These are phyloP conservation scores for Papilio gigon DNA, from an alignment of 2,888 invertebrate species.

Conservation along the genomic window DNA sequence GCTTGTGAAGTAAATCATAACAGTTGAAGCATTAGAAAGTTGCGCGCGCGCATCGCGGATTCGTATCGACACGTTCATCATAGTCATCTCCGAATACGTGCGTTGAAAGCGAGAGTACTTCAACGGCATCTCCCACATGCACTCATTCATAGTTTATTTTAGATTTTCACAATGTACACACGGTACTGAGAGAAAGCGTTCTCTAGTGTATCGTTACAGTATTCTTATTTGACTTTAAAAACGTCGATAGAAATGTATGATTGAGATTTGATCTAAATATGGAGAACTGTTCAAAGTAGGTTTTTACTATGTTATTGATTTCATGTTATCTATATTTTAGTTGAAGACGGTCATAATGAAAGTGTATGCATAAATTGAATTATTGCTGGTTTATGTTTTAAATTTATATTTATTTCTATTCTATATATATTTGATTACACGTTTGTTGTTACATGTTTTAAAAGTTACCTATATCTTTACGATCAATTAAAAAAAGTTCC, in stretches of 20 bases:
- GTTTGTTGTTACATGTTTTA: too few relatives aligned
- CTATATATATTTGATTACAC: too few relatives aligned
- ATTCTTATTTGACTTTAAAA: neutral
- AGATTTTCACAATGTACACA: conserved; percentile 47
- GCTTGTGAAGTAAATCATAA: conserved; percentile 21
- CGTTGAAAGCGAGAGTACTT: conserved; percentile 50
- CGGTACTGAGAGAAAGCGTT: conserved; percentile 27
- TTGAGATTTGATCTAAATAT: too few relatives aligned
- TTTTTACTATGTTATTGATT: too few relatives aligned
- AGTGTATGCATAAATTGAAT: too few relatives aligned
- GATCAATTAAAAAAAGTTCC: too few relatives aligned
- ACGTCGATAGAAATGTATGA: neutral
- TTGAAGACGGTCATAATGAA: too few relatives aligned
- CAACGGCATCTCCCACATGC: conserved; percentile 54
- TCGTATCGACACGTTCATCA: conserved; percentile 28
- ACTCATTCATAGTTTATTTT: conserved; percentile 60
- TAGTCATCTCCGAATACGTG: conserved; percentile 40
- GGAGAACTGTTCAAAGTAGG: too few relatives aligned
- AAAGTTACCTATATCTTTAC: too few relatives aligned
- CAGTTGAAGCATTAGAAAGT: conserved; percentile 29
- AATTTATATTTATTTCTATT: too few relatives aligned
- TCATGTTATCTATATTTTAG: too few relatives aligned
- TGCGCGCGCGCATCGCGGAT: conserved; percentile 6
- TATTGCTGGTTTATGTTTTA: too few relatives aligned
- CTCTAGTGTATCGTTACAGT: neutral